These are phyloP conservation scores for Dasyprocta punctata DNA, from an alignment of 2,113 vertebrate genomes.

Conservation along the genomic window DNA sequence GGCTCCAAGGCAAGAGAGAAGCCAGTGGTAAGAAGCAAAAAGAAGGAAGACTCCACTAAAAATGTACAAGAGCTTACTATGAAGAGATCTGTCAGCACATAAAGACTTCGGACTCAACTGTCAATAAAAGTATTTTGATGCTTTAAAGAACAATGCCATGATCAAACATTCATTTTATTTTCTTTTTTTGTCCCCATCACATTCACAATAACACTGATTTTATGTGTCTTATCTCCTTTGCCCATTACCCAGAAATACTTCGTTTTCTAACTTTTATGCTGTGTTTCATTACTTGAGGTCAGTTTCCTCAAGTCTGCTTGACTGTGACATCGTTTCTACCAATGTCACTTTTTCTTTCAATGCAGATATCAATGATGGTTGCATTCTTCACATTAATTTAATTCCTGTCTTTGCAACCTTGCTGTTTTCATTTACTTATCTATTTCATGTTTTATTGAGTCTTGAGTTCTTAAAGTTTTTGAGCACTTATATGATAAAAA, in stretches of 20 bases:
- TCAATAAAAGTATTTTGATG: neutral
- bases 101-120: neutral
- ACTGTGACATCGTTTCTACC: neutral
- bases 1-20: neutral
- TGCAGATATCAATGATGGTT: neutral
- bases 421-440: neutral
- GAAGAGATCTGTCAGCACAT: neutral
- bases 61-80: too few relatives aligned
- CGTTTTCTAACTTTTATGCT: neutral
- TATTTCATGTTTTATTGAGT: neutral
- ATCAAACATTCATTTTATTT: neutral
- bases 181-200: neutral
- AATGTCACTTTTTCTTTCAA: neutral
- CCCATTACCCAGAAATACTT: neutral
- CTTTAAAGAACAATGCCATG: neutral
- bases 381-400: neutral
- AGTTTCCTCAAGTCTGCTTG: neutral
- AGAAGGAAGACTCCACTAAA: neutral
- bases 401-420: neutral
- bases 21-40: neutral
- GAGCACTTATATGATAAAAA: neutral
- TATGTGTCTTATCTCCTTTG: conserved; percentile 1
- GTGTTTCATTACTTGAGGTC: neutral
- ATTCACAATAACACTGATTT: neutral
- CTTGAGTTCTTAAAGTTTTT: neutral